These are phyloP conservation scores for Hydraecia micacea DNA, from an alignment of 2,888 invertebrate genomes.

Conservation along the genomic window DNA sequence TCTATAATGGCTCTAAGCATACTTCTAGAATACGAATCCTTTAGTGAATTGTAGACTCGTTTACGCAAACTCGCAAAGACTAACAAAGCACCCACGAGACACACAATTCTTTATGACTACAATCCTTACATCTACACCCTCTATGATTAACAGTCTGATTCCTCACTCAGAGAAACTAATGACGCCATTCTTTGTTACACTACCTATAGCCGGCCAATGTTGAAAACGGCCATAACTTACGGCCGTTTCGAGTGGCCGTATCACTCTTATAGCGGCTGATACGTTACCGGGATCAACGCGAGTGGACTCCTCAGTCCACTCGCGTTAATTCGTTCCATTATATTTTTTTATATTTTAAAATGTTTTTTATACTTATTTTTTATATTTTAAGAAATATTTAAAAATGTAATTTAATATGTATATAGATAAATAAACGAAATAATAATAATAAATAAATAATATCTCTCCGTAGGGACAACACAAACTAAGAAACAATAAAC, in stretches of 20 bases:
- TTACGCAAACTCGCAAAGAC: not conserved
- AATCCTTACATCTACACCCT: slow-evolving; percentile 34
- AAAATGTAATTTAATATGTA: no score
- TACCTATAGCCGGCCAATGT: slow-evolving; percentile 59
- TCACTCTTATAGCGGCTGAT: no score
- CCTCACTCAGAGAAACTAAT: slow-evolving; percentile 51
- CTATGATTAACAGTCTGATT: slow-evolving; percentile 59
- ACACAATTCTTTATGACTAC: slow-evolving; percentile 37
- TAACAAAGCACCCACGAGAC: slow-evolving; percentile 29
- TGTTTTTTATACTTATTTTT: no score
- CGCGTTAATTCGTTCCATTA: no score
- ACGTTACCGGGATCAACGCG: no score
- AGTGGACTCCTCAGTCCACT: slow-evolving; percentile 66
- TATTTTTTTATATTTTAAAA: no score
- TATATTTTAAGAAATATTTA: no score
- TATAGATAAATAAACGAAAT: no score
- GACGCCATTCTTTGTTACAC: slow-evolving; percentile 61
- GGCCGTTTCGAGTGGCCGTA: slow-evolving; percentile 62
- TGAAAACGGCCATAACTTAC: slow-evolving; percentile 69
- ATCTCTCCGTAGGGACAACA: no score
- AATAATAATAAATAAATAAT: no score
- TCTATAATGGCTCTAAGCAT: not conserved
- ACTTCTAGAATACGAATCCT: not conserved
- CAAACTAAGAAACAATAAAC: no score
- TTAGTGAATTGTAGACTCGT: not conserved